Evolutionary conservation across 2,888 invertebrate genomes (phyloP).

Genomic region (Uloborus plumipes): DNA sequence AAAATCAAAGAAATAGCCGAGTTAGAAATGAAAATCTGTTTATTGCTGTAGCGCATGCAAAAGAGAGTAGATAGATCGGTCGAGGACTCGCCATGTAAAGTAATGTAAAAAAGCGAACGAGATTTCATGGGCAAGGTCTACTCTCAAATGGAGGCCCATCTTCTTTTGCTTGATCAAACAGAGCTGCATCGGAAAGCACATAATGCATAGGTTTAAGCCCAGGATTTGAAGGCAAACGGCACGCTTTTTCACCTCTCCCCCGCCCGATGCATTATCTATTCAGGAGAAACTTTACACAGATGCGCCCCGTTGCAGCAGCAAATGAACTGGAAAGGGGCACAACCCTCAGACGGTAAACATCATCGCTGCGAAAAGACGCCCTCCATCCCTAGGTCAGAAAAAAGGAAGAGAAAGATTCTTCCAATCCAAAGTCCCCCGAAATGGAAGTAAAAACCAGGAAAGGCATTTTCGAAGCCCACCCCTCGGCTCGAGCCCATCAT

Average conservation of each 20-base stretch:
- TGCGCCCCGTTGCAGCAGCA: conserved; percentile 23
- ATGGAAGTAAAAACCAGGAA: conserved; percentile 39
- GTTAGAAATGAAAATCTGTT: no score
- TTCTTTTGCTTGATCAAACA: conserved; percentile 44
- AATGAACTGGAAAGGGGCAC: conserved; percentile 47
- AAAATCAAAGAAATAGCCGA: no score
- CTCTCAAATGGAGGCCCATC: no score
- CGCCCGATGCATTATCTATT: conserved; percentile 49
- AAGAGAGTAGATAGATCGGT: no score
- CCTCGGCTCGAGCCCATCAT: conserved; percentile 53
- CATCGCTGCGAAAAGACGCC: conserved; percentile 39
- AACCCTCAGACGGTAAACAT: conserved; percentile 52
- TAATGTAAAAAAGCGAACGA: no score
- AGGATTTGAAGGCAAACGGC: conserved; percentile 27
- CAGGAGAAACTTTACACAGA: conserved; percentile 55
- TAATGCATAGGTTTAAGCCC: conserved; percentile 44
- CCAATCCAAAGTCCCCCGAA: conserved; percentile 2
- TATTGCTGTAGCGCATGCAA: no score
- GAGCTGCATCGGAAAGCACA: conserved; percentile 28
- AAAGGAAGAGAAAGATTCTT: conserved; percentile 33
- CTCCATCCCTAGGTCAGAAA: conserved; percentile 29
- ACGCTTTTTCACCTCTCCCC: conserved; percentile 5
- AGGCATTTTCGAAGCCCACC: conserved; percentile 40
- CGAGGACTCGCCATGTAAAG: no score
- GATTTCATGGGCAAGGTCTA: no score